Percentiles rank a stretch among this genome's conserved stretches.
phyloP scores from a whole-genome alignment of 2,888 invertebrate species.

The Meloe dianella region DNA sequence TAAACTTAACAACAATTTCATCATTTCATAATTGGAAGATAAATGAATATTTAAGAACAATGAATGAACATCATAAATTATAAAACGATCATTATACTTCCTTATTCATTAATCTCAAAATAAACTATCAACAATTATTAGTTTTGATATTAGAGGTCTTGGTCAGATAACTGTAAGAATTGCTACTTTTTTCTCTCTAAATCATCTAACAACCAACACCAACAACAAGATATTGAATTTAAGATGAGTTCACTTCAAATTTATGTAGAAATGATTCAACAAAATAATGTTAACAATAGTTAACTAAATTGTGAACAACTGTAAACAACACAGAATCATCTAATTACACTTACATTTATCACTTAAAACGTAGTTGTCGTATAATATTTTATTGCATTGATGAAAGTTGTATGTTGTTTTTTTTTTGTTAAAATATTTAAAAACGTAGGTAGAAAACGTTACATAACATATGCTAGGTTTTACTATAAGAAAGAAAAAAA shows the following conservation, averaged over 20 bases:
- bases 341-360: neutral
- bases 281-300: neutral
- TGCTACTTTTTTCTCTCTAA: neutral
- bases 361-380: neutral
- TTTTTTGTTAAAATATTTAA: neutral
- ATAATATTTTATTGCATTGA: slow-evolving; percentile 8
- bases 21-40: neutral
- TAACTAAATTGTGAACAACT: neutral
- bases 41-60: slow-evolving; percentile 1
- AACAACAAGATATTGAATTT: neutral
- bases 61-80: slow-evolving; percentile 1
- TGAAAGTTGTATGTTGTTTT: neutral
- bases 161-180: neutral
- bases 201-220: neutral
- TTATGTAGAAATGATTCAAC: neutral
- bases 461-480: neutral
- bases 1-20: neutral
- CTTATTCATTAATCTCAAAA: neutral
- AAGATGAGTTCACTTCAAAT: neutral
- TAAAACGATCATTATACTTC: neutral
- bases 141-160: slow-evolving; percentile 6
- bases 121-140: slow-evolving; percentile 1
- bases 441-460: neutral
- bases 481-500: neutral
- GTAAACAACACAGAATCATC: neutral